A percentile compares a stretch with the other conserved stretches of the same genome.
phyloP scores from a whole-genome alignment of 2,888 invertebrate genomes.

The Ametastegia equiseti region DNA sequence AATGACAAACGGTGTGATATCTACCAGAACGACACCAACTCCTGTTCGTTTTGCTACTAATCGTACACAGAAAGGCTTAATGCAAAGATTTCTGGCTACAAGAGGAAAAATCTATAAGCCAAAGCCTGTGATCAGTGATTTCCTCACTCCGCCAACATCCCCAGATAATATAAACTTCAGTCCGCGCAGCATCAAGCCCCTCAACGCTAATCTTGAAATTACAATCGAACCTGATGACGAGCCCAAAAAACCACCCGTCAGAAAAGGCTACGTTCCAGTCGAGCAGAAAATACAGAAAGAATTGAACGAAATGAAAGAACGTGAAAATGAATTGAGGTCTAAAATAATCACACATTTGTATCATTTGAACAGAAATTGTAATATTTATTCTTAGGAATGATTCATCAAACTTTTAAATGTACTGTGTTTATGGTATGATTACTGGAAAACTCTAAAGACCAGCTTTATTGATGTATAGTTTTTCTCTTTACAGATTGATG shows the following conservation, averaged over 20 bases:
- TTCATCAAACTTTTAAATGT: neutral
- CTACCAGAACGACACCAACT: conserved; percentile 65
- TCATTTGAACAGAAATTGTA: neutral
- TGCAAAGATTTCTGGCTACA: conserved; percentile 91
- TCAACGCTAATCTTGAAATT: conserved; percentile 63
- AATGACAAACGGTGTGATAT: conserved; percentile 72
- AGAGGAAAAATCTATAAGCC: conserved; percentile 82
- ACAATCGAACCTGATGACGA: conserved; percentile 64
- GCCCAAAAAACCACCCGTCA: conserved; percentile 76
- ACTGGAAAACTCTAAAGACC: neutral
- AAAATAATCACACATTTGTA: conserved; percentile 41
- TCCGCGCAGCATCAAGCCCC: conserved; percentile 65
- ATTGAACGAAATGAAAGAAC: conserved; percentile 88
- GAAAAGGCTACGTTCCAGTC: conserved; percentile 90
- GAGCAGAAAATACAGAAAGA: conserved; percentile 94
- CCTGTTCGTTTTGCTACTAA: conserved; percentile 81
- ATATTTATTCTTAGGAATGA: neutral
- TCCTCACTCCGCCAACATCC: conserved; percentile 59
- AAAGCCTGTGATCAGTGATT: conserved; percentile 58
- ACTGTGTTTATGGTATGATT: neutral
- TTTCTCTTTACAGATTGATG: conserved; percentile 69
- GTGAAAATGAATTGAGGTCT: conserved; percentile 88
- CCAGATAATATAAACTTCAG: conserved; percentile 63
- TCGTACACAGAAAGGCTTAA: conserved; percentile 86
- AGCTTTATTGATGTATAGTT: too few species aligned